Conservation (phyloP, 2,888 invertebrate genomes). For the Spodoptera exigua region DNA sequence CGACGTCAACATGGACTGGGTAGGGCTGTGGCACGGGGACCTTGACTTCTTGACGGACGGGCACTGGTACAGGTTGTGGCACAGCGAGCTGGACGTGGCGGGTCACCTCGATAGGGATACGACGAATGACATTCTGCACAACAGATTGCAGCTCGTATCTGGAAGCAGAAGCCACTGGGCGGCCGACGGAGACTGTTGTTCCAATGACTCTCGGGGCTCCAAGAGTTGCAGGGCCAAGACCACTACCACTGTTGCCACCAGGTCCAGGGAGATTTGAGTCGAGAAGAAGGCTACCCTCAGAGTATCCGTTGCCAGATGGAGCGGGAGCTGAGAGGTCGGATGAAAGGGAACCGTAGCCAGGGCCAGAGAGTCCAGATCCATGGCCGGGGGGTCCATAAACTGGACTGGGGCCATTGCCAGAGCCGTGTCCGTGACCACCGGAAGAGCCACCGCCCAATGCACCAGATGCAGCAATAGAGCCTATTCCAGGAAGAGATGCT, state of each 20-base stretch:
- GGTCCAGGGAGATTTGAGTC: constrained; percentile 44
- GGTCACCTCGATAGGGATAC: constrained; percentile 83
- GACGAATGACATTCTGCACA: constrained; percentile 82
- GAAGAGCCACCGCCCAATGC: constrained; percentile 17
- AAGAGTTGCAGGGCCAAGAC: constrained; percentile 51
- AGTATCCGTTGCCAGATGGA: constrained; percentile 35
- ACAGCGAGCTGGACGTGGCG: constrained; percentile 80
- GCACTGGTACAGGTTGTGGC: constrained; percentile 79
- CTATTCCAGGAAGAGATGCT: constrained; percentile 49
- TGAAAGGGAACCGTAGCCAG: constrained; percentile 25
- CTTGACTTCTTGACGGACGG: constrained; percentile 80
- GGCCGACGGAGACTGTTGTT: constrained; percentile 73
- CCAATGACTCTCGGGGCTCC: constrained; percentile 75
- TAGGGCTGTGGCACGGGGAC: constrained; percentile 86
- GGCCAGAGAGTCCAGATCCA: constrained; percentile 24
- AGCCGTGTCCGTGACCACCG: constrained; percentile 25
- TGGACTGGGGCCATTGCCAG: constrained; percentile 23
- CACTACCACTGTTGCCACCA: constrained; percentile 23
- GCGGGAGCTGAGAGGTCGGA: constrained; percentile 34
- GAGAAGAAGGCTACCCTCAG: constrained; percentile 45
- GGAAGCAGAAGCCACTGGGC: constrained; percentile 65
- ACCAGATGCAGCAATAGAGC: constrained; percentile 33
- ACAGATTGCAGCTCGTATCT: constrained; percentile 84
- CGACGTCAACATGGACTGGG: constrained; percentile 83
- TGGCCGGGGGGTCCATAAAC: constrained; percentile 41